Evolutionary conservation across 2,797 vertebrate species (phyloP), one percentile per base, ranked within the genome.

Genomic region (Neopelma chrysocephalum): DNA sequence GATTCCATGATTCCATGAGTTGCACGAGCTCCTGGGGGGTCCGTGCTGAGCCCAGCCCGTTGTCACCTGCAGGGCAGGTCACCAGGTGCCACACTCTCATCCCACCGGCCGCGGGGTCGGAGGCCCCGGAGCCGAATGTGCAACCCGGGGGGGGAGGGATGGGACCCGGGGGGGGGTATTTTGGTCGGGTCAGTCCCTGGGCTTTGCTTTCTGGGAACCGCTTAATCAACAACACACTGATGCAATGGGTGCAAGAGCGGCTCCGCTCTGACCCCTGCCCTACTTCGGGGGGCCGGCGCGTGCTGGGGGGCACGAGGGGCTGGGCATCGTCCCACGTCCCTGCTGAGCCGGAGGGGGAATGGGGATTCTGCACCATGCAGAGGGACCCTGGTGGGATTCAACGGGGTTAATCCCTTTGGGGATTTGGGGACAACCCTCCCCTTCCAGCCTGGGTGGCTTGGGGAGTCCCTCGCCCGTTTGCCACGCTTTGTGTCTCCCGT

Each of bases 181-280:
- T 94, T 95, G 87, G 93, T 94, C 91, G 64, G 92, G 90, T 47
- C 7, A 51, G 92, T 47, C 87, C 57, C 82, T 11, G 70, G 94
- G 93, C 90, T 96, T 96, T 90, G 90, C 92, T 95, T 97, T 97
- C 96, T 97, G 96, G 69, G 96, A 96, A 97, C 91, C 5, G 92
- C 56, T 96, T 93, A 86, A 97, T 95, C 77, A 96, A 96, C 93
- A 89, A 78, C 93, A 40, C 82, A 32, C 76, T 97, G 95, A 96
- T 92, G 95, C 97, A 97, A 97, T 11, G 79, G 83, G 86, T 94
- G 92, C 94, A 95, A 89, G 95, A 95, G 72, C 71, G 5, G 94
- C 93, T 92, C 89, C 2, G 1, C 1, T 11, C 66, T 91, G 77
- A 96, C 96, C 94, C 93, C 93, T 97, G 95, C 60, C 96, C 96